Percentiles rank a stretch among this genome's conserved stretches.
These are phyloP conservation scores for Odontomyia ornata DNA, from an alignment of 2,888 invertebrate species.

Conservation along the genomic window DNA sequence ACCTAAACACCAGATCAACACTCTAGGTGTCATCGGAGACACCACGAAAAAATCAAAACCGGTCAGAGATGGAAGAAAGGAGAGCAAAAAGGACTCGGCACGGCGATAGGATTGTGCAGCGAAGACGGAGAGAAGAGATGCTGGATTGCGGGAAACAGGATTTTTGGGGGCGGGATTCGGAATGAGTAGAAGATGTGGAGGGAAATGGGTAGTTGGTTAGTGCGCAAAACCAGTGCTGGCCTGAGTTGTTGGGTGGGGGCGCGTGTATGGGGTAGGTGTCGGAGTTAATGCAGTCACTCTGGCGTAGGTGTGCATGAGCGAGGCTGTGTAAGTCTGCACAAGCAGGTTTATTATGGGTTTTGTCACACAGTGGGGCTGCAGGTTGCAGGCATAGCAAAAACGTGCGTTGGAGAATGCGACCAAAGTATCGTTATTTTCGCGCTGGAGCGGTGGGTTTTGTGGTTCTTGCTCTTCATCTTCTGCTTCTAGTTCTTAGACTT, in stretches of 20 bases:
- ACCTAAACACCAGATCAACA: constrained; percentile 61
- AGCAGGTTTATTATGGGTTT: constrained; percentile 11
- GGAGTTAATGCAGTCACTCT: background rate
- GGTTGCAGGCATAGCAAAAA: background rate
- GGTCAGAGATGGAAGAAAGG: constrained; percentile 46
- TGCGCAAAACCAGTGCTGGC: constrained; percentile 24
- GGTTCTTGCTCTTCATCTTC: background rate
- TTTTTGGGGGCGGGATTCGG: background rate
- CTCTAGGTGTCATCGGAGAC: constrained; percentile 61
- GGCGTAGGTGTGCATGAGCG: background rate
- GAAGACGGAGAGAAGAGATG: background rate
- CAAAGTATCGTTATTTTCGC: constrained; percentile 25
- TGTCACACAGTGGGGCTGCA: background rate
- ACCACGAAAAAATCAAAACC: constrained; percentile 50
- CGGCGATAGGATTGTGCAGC: constrained; percentile 30
- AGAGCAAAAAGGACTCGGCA: constrained; percentile 45
- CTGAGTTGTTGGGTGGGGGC: background rate
- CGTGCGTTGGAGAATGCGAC: constrained; percentile 26
- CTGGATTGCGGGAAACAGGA: background rate
- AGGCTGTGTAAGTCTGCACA: constrained; percentile 5
- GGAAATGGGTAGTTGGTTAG: background rate
- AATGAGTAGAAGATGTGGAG: background rate
- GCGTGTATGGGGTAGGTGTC: background rate
- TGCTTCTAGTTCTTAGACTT: background rate
- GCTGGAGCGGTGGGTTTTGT: background rate